These are phyloP conservation scores for Sternarchorhynchus goeldii DNA, from an alignment of 2,797 vertebrate genomes.

Conservation along the genomic window DNA sequence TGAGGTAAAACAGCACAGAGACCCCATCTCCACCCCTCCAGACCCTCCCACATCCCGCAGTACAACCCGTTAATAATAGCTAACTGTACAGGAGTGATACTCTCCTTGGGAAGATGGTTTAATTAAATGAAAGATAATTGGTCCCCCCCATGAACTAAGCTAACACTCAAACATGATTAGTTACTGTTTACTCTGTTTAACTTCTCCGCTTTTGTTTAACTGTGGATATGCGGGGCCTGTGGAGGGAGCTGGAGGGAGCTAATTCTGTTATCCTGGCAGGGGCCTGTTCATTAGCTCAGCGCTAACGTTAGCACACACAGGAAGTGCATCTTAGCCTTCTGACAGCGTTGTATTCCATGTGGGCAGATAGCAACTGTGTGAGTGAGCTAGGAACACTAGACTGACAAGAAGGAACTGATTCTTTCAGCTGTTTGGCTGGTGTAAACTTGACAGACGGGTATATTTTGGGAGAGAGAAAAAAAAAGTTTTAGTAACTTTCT, in stretches of 20 bases:
- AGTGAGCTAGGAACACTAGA: conserved; percentile 7
- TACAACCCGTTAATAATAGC: conserved; percentile 53
- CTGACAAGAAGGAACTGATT: not conserved
- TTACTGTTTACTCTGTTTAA: conserved; percentile 57
- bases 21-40: conserved; percentile 15
- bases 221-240: conserved; percentile 29
- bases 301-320: not conserved
- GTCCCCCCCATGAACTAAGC: conserved; percentile 58
- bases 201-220: conserved; percentile 56
- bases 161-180: conserved; percentile 59
- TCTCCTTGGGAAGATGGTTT: conserved; percentile 58
- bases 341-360: not conserved
- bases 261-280: conserved; percentile 54
- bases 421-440: conserved; percentile 3
- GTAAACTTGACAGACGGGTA: too few species aligned
- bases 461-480: conserved; percentile 28
- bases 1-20: not conserved
- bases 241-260: conserved; percentile 27
- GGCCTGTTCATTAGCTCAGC: conserved; percentile 49
- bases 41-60: conserved; percentile 29
- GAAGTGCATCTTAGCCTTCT: not conserved
- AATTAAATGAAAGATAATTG: conserved; percentile 69
- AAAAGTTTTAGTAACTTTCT: not conserved
- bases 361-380: not conserved
- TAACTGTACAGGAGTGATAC: conserved; percentile 61